A percentile compares a stretch with the other conserved stretches of the same genome.
Evolutionary conservation across 2,797 vertebrate genomes (phyloP).

Genomic region (Syncerus caffer): DNA sequence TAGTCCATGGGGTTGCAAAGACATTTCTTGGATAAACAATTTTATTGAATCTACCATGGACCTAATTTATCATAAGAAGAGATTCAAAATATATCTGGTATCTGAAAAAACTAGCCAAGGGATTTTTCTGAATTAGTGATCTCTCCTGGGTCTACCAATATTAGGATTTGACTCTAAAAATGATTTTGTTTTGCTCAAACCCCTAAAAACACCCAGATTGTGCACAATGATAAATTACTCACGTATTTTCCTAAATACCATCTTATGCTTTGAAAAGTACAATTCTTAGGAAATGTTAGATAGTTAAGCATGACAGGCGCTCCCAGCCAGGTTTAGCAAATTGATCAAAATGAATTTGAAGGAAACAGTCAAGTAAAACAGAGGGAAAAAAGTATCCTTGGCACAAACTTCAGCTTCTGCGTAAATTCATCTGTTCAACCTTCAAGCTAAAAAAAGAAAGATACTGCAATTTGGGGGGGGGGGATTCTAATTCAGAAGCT

Average conservation of each 20-base stretch:
- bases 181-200: background rate
- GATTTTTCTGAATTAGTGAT: constrained; percentile 42
- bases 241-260: background rate
- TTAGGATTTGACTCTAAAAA: constrained; percentile 22
- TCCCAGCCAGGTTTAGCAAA: background rate
- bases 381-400: background rate
- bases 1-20: background rate
- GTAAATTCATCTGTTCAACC: constrained; percentile 6
- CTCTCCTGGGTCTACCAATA: background rate
- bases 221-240: background rate
- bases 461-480: background rate
- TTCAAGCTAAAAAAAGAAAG: constrained; percentile 1
- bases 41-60: background rate
- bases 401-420: constrained; percentile 2
- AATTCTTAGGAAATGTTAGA: background rate
- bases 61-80: constrained; percentile 12
- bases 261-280: background rate
- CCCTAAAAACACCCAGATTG: background rate
- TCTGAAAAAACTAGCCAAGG: background rate
- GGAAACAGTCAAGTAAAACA: constrained; percentile 21
- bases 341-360: background rate
- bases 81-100: constrained; percentile 38
- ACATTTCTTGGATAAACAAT: background rate
- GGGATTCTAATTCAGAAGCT: constrained; percentile 1
- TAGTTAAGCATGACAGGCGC: background rate